Conservation (phyloP, 2,113 vertebrate genomes). For the Struthidea cinerea region DNA sequence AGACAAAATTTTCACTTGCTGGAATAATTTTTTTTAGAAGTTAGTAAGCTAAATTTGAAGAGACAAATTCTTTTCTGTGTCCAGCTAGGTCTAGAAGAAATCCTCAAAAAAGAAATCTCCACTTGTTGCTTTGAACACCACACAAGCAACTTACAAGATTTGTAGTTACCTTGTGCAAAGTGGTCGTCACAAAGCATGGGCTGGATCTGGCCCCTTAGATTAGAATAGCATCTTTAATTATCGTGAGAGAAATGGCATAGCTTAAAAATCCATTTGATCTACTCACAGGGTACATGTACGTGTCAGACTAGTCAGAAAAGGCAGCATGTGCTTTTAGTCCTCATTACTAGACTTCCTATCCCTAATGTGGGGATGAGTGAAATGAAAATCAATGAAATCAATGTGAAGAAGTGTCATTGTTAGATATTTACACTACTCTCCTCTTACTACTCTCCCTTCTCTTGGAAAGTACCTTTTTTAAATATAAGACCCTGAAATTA, state of each 20-base stretch:
- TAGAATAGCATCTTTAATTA: neutral
- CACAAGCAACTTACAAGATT: neutral
- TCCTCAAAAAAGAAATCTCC: neutral
- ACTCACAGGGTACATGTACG: fast-evolving
- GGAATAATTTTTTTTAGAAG: neutral
- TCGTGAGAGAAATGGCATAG: neutral
- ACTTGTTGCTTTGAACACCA: neutral
- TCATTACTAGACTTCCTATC: neutral
- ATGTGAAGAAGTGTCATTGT: neutral
- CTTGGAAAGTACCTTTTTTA: neutral
- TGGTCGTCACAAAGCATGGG: neutral
- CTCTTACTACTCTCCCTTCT: neutral
- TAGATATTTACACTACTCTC: neutral
- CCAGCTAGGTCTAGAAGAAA: neutral
- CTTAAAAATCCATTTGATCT: neutral
- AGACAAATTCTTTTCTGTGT: neutral
- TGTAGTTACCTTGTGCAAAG: neutral
- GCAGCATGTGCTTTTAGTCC: neutral
- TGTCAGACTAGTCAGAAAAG: neutral
- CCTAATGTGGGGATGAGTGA: neutral
- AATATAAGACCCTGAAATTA: neutral
- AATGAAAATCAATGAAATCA: neutral
- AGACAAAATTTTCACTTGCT: neutral
- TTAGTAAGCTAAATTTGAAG: neutral
- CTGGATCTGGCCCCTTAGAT: neutral